Conservation (phyloP, 2,797 vertebrate genomes). For the Geotria australis region DNA sequence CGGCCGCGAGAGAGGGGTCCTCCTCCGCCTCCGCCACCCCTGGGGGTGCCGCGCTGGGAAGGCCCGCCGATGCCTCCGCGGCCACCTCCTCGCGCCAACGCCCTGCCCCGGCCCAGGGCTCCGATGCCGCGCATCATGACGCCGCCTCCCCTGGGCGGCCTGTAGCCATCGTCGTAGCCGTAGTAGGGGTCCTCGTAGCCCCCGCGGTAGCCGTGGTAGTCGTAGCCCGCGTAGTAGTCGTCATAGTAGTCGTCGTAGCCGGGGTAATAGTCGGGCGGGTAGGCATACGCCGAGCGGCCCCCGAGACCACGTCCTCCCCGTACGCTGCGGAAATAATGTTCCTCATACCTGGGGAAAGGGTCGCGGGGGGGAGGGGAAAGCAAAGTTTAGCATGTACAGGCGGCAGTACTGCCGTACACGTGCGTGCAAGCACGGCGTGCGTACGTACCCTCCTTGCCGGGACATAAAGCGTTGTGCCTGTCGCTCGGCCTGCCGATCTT, state of each 20-base stretch:
- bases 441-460: background rate
- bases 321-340: constrained; percentile 93
- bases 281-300: constrained; percentile 56
- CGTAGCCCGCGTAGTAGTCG: constrained; percentile 54
- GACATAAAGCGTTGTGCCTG: constrained; percentile 25
- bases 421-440: background rate
- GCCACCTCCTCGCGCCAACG: constrained; percentile 44
- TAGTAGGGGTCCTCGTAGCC: constrained; percentile 94
- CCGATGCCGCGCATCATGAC: constrained; percentile 4
- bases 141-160: constrained; percentile 48
- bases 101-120: constrained; percentile 22
- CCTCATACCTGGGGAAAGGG: constrained; percentile 42
- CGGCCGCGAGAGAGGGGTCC: constrained; percentile 51
- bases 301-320: constrained; percentile 56
- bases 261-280: constrained; percentile 60
- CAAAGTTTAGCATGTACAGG: background rate
- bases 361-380: constrained; percentile 4
- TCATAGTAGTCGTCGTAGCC: constrained; percentile 90
- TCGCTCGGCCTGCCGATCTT: constrained; percentile 94
- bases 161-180: constrained; percentile 85
- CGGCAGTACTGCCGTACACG: background rate
- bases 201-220: constrained; percentile 86
- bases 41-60: background rate
- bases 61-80: constrained; percentile 23
- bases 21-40: constrained; percentile 30